Percentiles rank a stretch among this genome's conserved stretches.
Evolutionary conservation across 2,888 invertebrate species (phyloP).

Genomic region (Drosophila lacicola): DNA sequence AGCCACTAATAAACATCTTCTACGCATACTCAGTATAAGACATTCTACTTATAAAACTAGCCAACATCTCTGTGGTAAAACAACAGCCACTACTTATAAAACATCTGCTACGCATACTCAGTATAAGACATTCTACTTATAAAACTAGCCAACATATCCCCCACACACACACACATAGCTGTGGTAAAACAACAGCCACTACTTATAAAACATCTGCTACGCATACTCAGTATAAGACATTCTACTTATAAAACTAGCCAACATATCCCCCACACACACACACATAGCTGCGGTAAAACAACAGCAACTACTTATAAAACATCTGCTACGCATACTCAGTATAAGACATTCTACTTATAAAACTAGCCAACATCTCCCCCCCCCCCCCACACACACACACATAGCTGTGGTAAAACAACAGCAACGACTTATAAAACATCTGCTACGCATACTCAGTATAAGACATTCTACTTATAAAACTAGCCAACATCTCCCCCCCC

Average conservation of each 20-base stretch:
- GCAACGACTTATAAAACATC: too few relatives aligned
- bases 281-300: neutral
- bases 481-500: too few relatives aligned
- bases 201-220: neutral
- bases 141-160: too few relatives aligned
- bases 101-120: neutral
- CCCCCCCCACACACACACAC: neutral
- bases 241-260: conserved; percentile 2
- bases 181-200: conserved; percentile 30
- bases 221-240: neutral
- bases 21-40: too few relatives aligned
- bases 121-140: neutral
- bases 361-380: neutral
- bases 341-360: neutral
- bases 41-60: too few relatives aligned
- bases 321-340: neutral
- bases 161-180: conserved; percentile 58
- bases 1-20: too few relatives aligned
- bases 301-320: neutral
- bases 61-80: too few relatives aligned
- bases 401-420: too few relatives aligned
- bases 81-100: neutral
- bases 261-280: neutral
- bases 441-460: too few relatives aligned
- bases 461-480: too few relatives aligned